Percentiles rank a stretch among this genome's conserved stretches.
Conservation (phyloP, 2,797 vertebrate genomes). For the Neoniphon sammara region DNA sequence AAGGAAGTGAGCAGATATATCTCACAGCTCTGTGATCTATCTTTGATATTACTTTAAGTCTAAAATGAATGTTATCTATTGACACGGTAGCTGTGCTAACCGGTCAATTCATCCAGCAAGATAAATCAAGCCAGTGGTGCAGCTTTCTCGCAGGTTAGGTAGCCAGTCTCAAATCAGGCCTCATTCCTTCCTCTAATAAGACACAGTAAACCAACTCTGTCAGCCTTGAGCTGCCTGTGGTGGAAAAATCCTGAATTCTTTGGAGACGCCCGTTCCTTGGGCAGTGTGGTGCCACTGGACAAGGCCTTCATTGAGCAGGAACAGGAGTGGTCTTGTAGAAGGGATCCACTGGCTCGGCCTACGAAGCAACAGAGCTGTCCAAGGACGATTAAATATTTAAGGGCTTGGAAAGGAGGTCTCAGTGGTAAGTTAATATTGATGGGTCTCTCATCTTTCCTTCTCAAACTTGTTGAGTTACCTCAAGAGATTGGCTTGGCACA, state of each 20-base stretch:
- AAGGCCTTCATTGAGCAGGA: constrained; percentile 87
- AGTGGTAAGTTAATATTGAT: constrained; percentile 87
- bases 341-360: constrained; percentile 79
- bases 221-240: constrained; percentile 72
- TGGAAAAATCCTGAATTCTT: constrained; percentile 81
- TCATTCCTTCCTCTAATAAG: constrained; percentile 56
- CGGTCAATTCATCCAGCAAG: constrained; percentile 31
- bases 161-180: constrained; percentile 56
- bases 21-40: constrained; percentile 32
- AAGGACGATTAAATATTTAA: constrained; percentile 87
- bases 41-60: constrained; percentile 24
- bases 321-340: constrained; percentile 85
- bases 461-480: constrained; percentile 76
- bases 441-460: constrained; percentile 84
- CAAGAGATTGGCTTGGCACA: constrained; percentile 66
- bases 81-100: constrained; percentile 4
- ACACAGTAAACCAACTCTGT: constrained; percentile 70
- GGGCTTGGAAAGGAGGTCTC: constrained; percentile 83
- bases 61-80: constrained; percentile 25
- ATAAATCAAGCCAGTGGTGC: constrained; percentile 44
- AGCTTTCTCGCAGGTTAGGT: constrained; percentile 34
- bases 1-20: constrained; percentile 36
- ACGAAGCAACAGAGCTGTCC: constrained; percentile 83
- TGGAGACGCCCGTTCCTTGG: constrained; percentile 83
- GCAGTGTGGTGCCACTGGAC: constrained; percentile 81